Conservation (phyloP, 2,888 invertebrate species). For the Archaeoteleia sp. region DNA sequence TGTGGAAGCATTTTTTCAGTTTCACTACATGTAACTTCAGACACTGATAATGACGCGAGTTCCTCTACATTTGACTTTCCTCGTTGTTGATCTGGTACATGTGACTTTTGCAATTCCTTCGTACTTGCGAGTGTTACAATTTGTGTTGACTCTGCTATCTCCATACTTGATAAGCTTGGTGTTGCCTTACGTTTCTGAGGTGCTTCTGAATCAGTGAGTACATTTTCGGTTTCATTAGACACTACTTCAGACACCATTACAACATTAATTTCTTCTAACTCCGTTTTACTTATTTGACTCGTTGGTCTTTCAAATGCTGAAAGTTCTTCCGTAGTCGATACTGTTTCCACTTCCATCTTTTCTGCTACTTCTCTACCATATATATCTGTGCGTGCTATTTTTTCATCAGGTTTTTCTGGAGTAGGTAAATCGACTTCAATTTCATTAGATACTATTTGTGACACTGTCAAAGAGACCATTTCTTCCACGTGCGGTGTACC, state of each 20-base stretch:
- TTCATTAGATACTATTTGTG: constrained; percentile 54
- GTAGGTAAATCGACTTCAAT: constrained; percentile 16
- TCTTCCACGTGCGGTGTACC: constrained; percentile 63
- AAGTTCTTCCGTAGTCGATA: constrained; percentile 72
- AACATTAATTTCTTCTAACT: constrained; percentile 62
- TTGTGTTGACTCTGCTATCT: constrained; percentile 69
- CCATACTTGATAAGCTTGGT: constrained; percentile 68
- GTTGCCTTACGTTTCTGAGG: constrained; percentile 71
- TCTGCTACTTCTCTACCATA: constrained; percentile 74
- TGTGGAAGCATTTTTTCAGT: constrained; percentile 65
- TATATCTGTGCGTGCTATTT: constrained; percentile 31
- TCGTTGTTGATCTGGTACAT: constrained; percentile 58
- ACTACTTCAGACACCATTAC: constrained; percentile 64
- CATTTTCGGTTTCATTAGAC: constrained; percentile 63
- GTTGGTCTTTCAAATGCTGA: constrained; percentile 53
- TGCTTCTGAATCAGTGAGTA: constrained; percentile 54
- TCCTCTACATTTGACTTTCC: constrained; percentile 63
- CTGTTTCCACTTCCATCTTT: constrained; percentile 75
- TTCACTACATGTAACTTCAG: constrained; percentile 58
- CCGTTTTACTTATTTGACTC: constrained; percentile 58
- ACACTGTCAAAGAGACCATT: constrained; percentile 55
- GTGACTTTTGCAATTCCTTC: constrained; percentile 53
- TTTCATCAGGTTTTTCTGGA: constrained; percentile 20
- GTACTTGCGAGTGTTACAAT: constrained; percentile 59
- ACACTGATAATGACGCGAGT: constrained; percentile 58